Evolutionary conservation across 2,113 vertebrate genomes (phyloP).

Genomic region (Pan troglodytes): DNA sequence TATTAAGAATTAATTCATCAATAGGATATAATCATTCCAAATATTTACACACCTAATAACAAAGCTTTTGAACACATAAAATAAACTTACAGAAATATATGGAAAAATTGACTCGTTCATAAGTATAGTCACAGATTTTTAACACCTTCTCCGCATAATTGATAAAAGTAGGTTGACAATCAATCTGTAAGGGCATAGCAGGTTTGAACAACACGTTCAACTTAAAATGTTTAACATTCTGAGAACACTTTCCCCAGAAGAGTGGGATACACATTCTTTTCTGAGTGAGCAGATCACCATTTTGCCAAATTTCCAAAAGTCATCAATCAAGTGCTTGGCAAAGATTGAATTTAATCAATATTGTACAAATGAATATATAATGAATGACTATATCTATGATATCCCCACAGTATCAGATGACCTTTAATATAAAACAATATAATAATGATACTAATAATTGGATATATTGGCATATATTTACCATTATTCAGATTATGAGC

Average conservation of each 20-base stretch:
- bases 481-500: background rate
- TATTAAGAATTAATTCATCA: background rate
- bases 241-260: background rate
- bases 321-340: background rate
- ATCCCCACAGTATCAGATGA: background rate
- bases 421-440: background rate
- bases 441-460: background rate
- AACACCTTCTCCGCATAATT: background rate
- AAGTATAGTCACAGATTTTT: background rate
- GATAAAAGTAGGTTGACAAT: background rate
- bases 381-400: background rate
- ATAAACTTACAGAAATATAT: background rate
- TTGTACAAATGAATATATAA: background rate
- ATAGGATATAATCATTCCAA: background rate
- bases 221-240: background rate
- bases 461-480: background rate
- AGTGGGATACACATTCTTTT: background rate
- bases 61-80: background rate
- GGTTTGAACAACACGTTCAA: background rate
- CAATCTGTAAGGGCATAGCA: background rate
- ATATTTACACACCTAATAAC: background rate
- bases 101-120: background rate
- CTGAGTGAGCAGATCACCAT: background rate
- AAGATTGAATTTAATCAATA: background rate
- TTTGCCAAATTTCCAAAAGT: background rate